These are phyloP conservation scores for Amblyteles armatorius DNA, from an alignment of 2,888 invertebrate species.

Conservation along the genomic window DNA sequence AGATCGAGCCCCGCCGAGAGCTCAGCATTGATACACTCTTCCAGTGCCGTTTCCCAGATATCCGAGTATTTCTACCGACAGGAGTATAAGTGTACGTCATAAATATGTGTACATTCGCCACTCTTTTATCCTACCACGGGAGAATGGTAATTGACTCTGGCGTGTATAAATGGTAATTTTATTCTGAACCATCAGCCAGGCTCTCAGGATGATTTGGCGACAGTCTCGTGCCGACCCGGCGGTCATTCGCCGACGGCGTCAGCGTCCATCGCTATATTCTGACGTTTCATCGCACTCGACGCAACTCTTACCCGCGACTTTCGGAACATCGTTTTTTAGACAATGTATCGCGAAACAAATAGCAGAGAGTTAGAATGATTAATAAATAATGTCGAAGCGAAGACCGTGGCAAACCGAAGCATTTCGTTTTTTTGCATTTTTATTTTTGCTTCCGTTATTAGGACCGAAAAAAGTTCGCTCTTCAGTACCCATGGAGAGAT, in stretches of 20 bases:
- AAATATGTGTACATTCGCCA: slow-evolving; percentile 23
- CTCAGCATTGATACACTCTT: slow-evolving; percentile 53
- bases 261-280: slow-evolving; percentile 5
- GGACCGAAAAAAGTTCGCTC: neutral
- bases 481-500: too few relatives aligned
- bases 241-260: slow-evolving; percentile 19
- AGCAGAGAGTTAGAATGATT: neutral
- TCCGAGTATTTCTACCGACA: slow-evolving; percentile 19
- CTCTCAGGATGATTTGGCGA: slow-evolving; percentile 65
- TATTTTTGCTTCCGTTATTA: neutral
- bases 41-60: slow-evolving; percentile 30
- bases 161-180: slow-evolving; percentile 67
- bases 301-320: neutral
- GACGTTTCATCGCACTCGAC: neutral
- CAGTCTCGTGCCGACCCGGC: slow-evolving; percentile 22
- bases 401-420: neutral
- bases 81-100: slow-evolving; percentile 51
- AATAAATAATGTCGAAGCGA: neutral
- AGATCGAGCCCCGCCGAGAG: slow-evolving; percentile 4
- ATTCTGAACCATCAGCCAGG: slow-evolving; percentile 52
- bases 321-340: neutral
- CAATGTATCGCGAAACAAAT: neutral
- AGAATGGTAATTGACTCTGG: slow-evolving; percentile 62
- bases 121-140: slow-evolving; percentile 47
- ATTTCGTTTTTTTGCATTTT: neutral